phyloP scores from a whole-genome alignment of 2,888 invertebrate species.

The Sesia apiformis region DNA sequence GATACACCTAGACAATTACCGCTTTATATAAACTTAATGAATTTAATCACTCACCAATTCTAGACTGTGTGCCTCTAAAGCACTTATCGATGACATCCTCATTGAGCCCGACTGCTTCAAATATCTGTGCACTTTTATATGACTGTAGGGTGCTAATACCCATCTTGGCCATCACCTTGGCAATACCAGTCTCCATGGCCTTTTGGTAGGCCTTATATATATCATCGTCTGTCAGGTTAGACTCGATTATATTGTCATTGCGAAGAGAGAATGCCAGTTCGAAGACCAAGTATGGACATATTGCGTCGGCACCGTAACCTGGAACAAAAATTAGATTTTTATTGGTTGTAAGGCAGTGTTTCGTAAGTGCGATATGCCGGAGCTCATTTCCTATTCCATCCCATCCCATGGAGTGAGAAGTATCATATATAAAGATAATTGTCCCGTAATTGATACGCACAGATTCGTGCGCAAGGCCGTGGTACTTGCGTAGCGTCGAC shows the following conservation, averaged over 20 bases:
- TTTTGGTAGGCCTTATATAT: conserved; percentile 92
- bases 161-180: conserved; percentile 97
- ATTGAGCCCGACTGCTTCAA: conserved; percentile 97
- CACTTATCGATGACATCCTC: conserved; percentile 95
- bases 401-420: too few relatives aligned
- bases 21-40: neutral
- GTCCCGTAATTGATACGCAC: too few relatives aligned
- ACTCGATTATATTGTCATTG: conserved; percentile 88
- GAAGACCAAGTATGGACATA: conserved; percentile 97
- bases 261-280: conserved; percentile 92
- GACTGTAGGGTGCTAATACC: conserved; percentile 99
- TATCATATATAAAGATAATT: too few relatives aligned
- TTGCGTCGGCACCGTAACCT: conserved; percentile 96
- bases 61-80: conserved; percentile 84
- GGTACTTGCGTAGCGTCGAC: too few relatives aligned
- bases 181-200: conserved; percentile 88
- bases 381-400: too few relatives aligned
- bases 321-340: neutral
- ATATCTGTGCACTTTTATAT: conserved; percentile 99
- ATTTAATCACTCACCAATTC: conserved; percentile 63
- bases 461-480: too few relatives aligned
- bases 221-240: conserved; percentile 82
- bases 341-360: too few relatives aligned
- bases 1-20: too few relatives aligned
- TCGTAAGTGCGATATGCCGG: too few relatives aligned